Percentiles rank a stretch among this genome's conserved stretches.
Evolutionary conservation across 1,140 invertebrate species (phyloP).

Genomic region (Anthonomus grandis): DNA sequence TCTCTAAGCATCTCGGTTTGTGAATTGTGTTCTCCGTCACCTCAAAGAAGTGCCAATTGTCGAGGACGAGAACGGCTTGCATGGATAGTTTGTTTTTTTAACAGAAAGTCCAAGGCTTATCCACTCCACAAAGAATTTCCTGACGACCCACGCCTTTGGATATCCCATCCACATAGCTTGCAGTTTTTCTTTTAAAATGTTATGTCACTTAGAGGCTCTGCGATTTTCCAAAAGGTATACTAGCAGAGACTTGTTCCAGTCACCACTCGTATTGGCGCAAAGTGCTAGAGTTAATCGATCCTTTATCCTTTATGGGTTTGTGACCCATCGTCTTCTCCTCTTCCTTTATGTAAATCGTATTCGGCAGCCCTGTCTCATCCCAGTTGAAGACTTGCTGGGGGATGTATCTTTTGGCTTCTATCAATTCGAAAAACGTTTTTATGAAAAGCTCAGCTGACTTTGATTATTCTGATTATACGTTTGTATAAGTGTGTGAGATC

Average conservation of each 20-base stretch:
- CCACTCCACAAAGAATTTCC: conserved; percentile 36
- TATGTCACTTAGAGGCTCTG: not conserved
- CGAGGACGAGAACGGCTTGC: conserved; percentile 41
- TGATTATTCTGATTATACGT: too few relatives aligned
- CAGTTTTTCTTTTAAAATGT: conserved; percentile 37
- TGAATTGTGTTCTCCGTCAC: conserved; percentile 29
- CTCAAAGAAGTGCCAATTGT: conserved; percentile 51
- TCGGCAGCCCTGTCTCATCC: conserved; percentile 47
- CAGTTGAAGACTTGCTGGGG: conserved; percentile 49
- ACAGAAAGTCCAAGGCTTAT: conserved; percentile 39
- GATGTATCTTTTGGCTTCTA: conserved; percentile 43
- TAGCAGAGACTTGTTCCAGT: conserved; percentile 50
- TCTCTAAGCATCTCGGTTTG: conserved; percentile 32
- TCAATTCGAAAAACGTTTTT: conserved; percentile 44
- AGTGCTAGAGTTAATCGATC: conserved; percentile 40
- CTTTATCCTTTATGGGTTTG: conserved; percentile 33
- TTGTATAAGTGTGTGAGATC: conserved; percentile 23
- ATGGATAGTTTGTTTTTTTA: conserved; percentile 40
- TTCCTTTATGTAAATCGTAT: conserved; percentile 40
- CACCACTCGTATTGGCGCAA: conserved; percentile 47
- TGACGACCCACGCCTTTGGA: conserved; percentile 47
- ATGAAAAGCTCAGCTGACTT: conserved; percentile 24
- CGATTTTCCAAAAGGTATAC: conserved; percentile 48
- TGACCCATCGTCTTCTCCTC: conserved; percentile 23
- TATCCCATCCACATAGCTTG: conserved; percentile 47